Evolutionary conservation across 2,888 invertebrate species (phyloP).

Genomic region (Zaprionus obscuricornis): DNA sequence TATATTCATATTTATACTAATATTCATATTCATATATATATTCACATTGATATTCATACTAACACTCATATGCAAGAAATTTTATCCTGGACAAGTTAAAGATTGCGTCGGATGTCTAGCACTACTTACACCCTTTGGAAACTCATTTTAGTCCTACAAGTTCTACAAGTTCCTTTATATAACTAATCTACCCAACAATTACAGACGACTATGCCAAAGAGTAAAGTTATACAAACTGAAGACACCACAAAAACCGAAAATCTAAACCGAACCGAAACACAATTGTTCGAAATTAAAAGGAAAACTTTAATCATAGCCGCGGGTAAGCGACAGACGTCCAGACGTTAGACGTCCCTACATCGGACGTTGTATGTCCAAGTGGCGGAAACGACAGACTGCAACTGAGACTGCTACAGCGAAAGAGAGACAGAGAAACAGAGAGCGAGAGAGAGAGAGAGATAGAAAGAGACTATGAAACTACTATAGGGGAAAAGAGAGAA

Average conservation of each 20-base stretch:
- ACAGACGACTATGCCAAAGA: too few relatives aligned
- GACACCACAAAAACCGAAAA: slow-evolving; percentile 58
- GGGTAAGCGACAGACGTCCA: slow-evolving; percentile 37
- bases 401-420: too few relatives aligned
- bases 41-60: too few relatives aligned
- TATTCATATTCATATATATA: too few relatives aligned
- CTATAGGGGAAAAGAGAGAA: too few relatives aligned
- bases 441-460: slow-evolving; percentile 4
- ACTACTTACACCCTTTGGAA: too few relatives aligned
- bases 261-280: slow-evolving; percentile 71
- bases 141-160: too few relatives aligned
- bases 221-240: slow-evolving; percentile 29
- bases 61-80: neutral
- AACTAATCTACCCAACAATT: too few relatives aligned
- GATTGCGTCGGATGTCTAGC: too few relatives aligned
- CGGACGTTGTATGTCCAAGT: slow-evolving; percentile 24
- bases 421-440: neutral
- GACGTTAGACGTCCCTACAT: slow-evolving; percentile 20
- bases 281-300: slow-evolving; percentile 78
- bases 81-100: too few relatives aligned
- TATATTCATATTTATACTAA: too few relatives aligned
- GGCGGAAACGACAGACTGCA: slow-evolving; percentile 22
- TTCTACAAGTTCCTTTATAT: too few relatives aligned
- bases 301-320: slow-evolving; percentile 77
- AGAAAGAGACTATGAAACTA: slow-evolving; percentile 8